Evolutionary conservation across 2,888 invertebrate species (phyloP), one percentile per base, ranked within the genome.

Genomic region (Seira musarum): DNA sequence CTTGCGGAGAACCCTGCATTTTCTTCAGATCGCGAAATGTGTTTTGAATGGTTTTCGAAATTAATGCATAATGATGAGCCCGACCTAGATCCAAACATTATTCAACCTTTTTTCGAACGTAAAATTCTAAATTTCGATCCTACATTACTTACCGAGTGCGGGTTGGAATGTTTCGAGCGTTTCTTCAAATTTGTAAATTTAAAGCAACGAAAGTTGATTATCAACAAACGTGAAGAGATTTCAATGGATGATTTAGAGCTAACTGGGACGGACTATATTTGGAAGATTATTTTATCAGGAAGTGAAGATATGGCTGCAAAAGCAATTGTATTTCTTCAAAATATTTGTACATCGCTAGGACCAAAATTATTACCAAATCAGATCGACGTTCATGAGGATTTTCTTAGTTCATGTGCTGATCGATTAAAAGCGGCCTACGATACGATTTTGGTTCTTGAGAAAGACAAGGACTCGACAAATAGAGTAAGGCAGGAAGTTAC

Each of bases 41-140:
- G 98, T 89, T 99, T 98, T 90, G 95, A 96, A 87, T 98, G 98
- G 98, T 98, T 98, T 90, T 96, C 97, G 53, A 98, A 98, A 90
- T 90, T 97, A 49, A 96, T 97, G 96, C 96, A 96, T 19, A 69
- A 69, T 24, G 98, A 98, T 87, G 98, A 98, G 88, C 97, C 98
- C 0, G 98, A 98, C 89, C 90, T 98, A 73, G 98, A 98, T 90
- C 98, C 98, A 0, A 96, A 96, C 86, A 96, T 98, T 76, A 97
- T 96, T 88, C 93, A 95, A 88, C 96, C 96, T 89, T 99, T 99
- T 90, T 98, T 98, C 90, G 96, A 97, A 89, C 94, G 94, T 87
- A 97, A 98, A 88, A 94, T 98, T 86, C 91, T 98, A 86, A 95
- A 95, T 88, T 91, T 98, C 87, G 95, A 98, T 89, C 97, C 98